Evolutionary conservation across 1,140 invertebrate species (phyloP).

Genomic region (Parapsyche elsis): DNA sequence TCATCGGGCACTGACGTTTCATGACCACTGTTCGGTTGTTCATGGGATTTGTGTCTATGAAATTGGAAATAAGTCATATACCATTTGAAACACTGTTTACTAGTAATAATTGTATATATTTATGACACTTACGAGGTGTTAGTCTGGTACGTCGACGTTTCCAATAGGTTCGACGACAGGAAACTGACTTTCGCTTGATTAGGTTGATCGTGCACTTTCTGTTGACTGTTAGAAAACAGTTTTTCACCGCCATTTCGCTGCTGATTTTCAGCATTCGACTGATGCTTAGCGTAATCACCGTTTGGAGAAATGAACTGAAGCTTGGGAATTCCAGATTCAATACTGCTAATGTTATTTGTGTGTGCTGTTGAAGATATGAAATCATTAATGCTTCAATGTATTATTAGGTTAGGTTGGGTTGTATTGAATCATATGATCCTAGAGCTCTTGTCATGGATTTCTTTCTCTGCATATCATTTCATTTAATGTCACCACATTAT

Average conservation of each 20-base stretch:
- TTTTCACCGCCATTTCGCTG: not conserved
- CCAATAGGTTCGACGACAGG: slow-evolving; percentile 35
- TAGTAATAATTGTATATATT: slow-evolving; percentile 3
- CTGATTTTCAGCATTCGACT: not conserved
- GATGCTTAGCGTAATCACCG: slow-evolving; percentile 1
- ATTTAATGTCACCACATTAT: not conserved
- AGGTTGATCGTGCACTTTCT: slow-evolving; percentile 30
- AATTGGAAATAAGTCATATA: not conserved
- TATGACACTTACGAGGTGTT: slow-evolving; percentile 7
- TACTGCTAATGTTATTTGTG: not conserved
- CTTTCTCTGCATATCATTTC: no score
- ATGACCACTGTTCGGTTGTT: not conserved
- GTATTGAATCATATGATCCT: no score
- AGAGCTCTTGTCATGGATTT: no score
- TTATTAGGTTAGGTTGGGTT: no score
- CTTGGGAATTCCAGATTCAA: slow-evolving; percentile 23
- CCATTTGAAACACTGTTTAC: no score
- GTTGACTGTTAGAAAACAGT: slow-evolving; percentile 5
- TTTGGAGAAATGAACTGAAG: not conserved
- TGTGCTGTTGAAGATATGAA: slow-evolving; percentile 10
- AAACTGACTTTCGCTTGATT: slow-evolving; percentile 47
- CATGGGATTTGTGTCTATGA: not conserved
- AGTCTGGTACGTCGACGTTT: not conserved
- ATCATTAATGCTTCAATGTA: no score
- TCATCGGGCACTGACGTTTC: slow-evolving; percentile 16